phyloP scores from a whole-genome alignment of 1,140 invertebrate genomes.

The Phenacoccus solenopsis region DNA sequence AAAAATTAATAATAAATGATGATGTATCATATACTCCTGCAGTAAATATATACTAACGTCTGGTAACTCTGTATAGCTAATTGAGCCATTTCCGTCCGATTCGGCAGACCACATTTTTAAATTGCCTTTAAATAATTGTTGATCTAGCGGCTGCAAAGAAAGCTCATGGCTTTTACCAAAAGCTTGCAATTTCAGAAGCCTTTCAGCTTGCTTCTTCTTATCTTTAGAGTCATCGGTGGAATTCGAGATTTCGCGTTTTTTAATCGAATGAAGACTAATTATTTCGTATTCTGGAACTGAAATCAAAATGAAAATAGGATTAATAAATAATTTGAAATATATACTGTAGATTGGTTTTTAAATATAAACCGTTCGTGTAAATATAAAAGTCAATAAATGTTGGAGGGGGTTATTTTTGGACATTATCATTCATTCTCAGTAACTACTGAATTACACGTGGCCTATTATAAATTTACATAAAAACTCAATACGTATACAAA shows the following conservation, averaged over 20 bases:
- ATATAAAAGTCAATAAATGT: no score
- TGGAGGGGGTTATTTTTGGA: no score
- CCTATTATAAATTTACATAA: no score
- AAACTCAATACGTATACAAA: no score
- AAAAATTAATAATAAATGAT: slow-evolving; percentile 70
- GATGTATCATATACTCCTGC: slow-evolving; percentile 47
- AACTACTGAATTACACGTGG: no score
- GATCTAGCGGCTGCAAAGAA: slow-evolving; percentile 54
- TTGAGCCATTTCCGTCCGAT: slow-evolving; percentile 25
- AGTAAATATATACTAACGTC: slow-evolving; percentile 24
- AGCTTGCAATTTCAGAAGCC: slow-evolving; percentile 56
- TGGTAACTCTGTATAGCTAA: slow-evolving; percentile 24
- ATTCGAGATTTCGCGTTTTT: slow-evolving; percentile 25
- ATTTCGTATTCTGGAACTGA: slow-evolving; percentile 50
- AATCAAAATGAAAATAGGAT: slow-evolving; percentile 18
- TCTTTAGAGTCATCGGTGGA: slow-evolving; percentile 21
- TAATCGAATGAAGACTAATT: slow-evolving; percentile 36
- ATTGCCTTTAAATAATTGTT: slow-evolving; percentile 47
- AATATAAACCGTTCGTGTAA: no score
- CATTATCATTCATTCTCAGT: no score
- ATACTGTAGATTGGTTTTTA: no score
- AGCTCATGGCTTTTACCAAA: slow-evolving; percentile 60
- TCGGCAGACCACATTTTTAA: slow-evolving; percentile 43
- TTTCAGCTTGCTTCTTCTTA: slow-evolving; percentile 36
- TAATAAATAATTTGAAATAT: background rate